Percentiles rank a stretch among this genome's conserved stretches.
These are phyloP conservation scores for Cossypha heuglini DNA, from an alignment of 2,797 vertebrate genomes.

Conservation along the genomic window DNA sequence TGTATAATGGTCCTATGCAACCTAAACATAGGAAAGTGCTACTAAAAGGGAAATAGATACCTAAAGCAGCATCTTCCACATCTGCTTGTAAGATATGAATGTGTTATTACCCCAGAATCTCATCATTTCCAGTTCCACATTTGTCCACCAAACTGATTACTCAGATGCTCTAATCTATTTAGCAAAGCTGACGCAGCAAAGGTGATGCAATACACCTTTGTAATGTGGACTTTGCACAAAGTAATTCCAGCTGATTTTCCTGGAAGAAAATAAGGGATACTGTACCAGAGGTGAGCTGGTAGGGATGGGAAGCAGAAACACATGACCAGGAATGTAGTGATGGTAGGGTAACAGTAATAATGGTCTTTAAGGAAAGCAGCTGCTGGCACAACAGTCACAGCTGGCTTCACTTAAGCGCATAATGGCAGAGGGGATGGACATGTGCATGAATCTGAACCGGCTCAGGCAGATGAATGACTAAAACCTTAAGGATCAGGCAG, in stretches of 20 bases:
- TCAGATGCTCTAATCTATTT: neutral
- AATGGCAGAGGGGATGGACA: neutral
- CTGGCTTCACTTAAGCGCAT: neutral
- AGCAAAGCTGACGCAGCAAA: neutral
- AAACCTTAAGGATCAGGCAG: neutral
- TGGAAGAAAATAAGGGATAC: neutral
- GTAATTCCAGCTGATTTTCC: neutral
- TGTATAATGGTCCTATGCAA: neutral
- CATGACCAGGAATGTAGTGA: neutral
- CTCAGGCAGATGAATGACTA: neutral
- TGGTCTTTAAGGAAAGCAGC: neutral
- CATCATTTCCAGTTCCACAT: neutral
- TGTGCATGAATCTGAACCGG: neutral
- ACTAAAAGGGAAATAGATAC: neutral
- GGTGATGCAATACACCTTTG: neutral
- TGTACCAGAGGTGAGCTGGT: neutral
- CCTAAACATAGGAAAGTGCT: neutral
- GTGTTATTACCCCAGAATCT: neutral
- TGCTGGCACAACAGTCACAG: neutral
- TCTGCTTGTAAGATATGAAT: neutral
- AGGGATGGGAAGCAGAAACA: neutral
- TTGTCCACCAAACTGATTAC: neutral
- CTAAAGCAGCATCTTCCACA: neutral
- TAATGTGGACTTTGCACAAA: neutral
- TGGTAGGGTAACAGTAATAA: neutral